A percentile compares a stretch with the other conserved stretches of the same genome.
phyloP scores from a whole-genome alignment of 1,140 invertebrate species.

The Tetragonula clypearis region DNA sequence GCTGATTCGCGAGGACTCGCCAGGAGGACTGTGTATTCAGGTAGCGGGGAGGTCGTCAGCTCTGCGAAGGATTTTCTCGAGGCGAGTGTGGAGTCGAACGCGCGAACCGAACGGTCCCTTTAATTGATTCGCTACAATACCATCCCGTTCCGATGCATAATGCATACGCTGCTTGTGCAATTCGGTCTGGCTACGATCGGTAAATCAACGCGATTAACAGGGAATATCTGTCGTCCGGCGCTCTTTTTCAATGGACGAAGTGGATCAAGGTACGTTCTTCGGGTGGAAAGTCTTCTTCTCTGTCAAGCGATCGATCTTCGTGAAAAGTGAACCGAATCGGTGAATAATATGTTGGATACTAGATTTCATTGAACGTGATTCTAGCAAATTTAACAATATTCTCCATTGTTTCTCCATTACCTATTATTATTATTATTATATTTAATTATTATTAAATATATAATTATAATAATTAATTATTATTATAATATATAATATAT shows the following conservation, averaged over 20 bases:
- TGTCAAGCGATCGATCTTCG: not conserved
- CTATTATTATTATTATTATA: too few relatives aligned
- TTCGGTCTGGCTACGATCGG: conserved; percentile 10
- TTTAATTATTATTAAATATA: too few relatives aligned
- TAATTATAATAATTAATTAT: too few relatives aligned
- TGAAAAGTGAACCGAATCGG: not conserved
- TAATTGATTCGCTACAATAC: conserved; percentile 29
- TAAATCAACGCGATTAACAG: conserved; percentile 45
- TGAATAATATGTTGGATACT: not conserved
- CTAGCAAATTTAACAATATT: too few relatives aligned
- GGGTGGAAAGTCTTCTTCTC: not conserved
- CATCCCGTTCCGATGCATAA: conserved; percentile 24
- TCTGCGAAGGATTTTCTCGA: not conserved
- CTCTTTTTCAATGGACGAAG: conserved; percentile 13
- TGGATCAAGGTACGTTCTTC: conserved; percentile 47
- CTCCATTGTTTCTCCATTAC: too few relatives aligned
- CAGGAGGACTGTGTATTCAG: not conserved
- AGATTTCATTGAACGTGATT: too few relatives aligned
- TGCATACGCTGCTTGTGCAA: conserved; percentile 3
- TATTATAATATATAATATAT: too few relatives aligned
- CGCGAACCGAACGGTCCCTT: not conserved
- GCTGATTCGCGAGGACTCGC: conserved; percentile 1
- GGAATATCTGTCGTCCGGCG: not conserved
- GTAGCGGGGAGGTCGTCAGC: not conserved
- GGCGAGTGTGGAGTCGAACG: not conserved